phyloP scores from a whole-genome alignment of 1,140 invertebrate genomes.

The Bombus superbus region DNA sequence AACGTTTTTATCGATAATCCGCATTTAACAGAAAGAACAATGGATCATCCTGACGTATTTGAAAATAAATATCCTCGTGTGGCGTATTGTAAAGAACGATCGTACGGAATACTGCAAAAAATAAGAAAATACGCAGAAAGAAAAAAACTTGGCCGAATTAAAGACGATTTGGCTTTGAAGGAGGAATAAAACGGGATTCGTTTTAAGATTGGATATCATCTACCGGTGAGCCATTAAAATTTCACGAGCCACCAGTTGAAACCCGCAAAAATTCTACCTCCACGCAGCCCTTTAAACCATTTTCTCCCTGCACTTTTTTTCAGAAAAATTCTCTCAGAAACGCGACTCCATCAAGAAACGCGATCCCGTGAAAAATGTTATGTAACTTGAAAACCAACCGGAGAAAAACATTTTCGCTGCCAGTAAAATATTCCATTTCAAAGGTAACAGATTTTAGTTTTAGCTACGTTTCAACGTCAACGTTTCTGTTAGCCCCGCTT shows the following conservation, averaged over 20 bases:
- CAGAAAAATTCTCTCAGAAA: conserved; percentile 11
- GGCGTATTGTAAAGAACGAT: no score
- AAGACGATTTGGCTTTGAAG: background rate
- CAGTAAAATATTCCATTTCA: conserved; percentile 25
- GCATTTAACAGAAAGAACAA: no score
- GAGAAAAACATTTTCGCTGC: conserved; percentile 1
- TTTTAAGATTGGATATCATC: conserved; percentile 6
- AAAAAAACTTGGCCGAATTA: background rate
- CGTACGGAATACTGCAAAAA: no score
- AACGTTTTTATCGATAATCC: no score
- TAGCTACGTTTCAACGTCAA: conserved; percentile 14
- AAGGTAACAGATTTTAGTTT: conserved; percentile 20
- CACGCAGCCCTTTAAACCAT: background rate
- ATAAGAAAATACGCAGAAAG: background rate
- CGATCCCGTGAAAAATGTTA: background rate
- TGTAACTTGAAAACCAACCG: conserved; percentile 14
- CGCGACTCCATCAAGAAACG: conserved; percentile 15
- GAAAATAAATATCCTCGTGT: no score
- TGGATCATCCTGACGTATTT: no score
- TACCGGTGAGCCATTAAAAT: background rate
- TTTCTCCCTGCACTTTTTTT: background rate
- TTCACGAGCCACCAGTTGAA: conserved; percentile 2
- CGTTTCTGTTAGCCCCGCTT: background rate
- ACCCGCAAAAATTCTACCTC: background rate
- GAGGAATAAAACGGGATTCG: background rate